Conservation (phyloP, 2,113 vertebrate genomes). For the Colossoma macropomum region DNA sequence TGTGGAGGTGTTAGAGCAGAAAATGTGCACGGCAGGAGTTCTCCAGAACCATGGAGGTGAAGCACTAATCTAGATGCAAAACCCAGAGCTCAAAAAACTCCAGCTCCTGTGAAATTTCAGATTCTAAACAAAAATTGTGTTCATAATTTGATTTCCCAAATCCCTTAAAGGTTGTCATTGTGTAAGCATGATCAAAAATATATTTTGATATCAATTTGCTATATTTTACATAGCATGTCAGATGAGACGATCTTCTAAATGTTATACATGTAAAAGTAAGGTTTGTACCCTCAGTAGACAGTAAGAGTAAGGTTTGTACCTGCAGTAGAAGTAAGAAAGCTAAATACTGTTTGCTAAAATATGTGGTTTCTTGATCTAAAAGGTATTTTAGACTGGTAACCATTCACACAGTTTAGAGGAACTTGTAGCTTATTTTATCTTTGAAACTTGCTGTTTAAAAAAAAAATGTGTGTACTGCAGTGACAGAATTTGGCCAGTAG, state of each 20-base stretch:
- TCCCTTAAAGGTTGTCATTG: neutral
- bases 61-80: too few relatives aligned
- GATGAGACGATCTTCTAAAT: too few relatives aligned
- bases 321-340: too few relatives aligned
- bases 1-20: neutral
- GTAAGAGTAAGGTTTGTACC: too few relatives aligned
- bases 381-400: neutral
- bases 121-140: neutral
- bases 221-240: too few relatives aligned
- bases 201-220: too few relatives aligned
- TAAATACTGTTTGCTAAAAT: neutral
- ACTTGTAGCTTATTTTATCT: neutral
- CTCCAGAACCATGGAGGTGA: too few relatives aligned
- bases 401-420: neutral
- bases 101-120: neutral
- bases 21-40: neutral
- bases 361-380: neutral
- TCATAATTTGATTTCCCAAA: neutral
- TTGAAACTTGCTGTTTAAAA: neutral
- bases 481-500: slow-evolving; percentile 71
- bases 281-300: too few relatives aligned
- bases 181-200: too few relatives aligned
- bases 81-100: neutral
- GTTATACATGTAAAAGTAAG: too few relatives aligned
- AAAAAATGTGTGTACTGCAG: slow-evolving; percentile 33